These are phyloP conservation scores for Omphaloscelis lunosa DNA, from an alignment of 2,888 invertebrate species.

Conservation along the genomic window DNA sequence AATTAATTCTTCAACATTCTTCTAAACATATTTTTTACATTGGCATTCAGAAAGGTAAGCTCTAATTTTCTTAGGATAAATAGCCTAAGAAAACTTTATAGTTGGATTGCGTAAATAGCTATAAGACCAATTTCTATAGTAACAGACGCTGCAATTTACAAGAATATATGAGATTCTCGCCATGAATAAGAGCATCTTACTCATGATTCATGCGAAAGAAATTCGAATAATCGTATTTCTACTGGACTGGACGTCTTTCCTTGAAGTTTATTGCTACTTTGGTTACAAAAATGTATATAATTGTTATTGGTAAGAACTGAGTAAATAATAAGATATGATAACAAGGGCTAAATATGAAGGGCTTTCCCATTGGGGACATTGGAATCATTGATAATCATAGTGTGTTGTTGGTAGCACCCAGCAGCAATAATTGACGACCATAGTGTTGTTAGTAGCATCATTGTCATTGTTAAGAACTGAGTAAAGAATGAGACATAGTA, in stretches of 20 bases:
- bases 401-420: neutral
- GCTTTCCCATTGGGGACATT: neutral
- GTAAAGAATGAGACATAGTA: too few relatives aligned
- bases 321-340: too few relatives aligned
- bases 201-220: conserved; percentile 37
- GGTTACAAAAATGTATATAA: neutral
- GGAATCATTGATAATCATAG: neutral
- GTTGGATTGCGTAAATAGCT: too few relatives aligned
- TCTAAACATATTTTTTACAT: neutral
- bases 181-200: conserved; percentile 41
- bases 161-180: conserved; percentile 40
- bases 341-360: neutral
- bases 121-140: neutral
- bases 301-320: neutral
- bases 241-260: conserved; percentile 4
- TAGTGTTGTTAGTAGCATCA: too few relatives aligned
- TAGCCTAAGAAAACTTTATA: too few relatives aligned
- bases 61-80: too few relatives aligned
- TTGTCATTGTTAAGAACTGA: too few relatives aligned
- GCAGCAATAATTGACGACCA: too few relatives aligned
- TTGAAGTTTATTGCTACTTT: conserved; percentile 25
- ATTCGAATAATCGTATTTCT: conserved; percentile 42
- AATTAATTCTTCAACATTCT: neutral
- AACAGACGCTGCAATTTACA: conserved; percentile 15
- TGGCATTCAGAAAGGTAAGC: neutral